Conservation (phyloP, 2,113 vertebrate species). For the Microtus oregoni region DNA sequence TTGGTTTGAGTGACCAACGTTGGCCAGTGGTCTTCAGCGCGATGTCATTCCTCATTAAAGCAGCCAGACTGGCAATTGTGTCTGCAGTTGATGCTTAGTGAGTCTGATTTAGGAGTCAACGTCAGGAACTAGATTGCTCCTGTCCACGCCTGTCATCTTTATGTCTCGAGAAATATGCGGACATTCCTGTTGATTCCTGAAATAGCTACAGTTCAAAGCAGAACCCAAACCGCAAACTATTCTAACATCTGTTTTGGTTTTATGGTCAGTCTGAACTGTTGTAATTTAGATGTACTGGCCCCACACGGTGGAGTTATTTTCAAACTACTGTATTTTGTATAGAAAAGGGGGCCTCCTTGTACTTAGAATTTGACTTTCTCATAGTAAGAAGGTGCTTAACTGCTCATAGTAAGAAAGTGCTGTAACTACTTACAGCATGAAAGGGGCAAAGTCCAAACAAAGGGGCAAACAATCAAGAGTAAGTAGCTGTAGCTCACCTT, state of each 20-base stretch:
- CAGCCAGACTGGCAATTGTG: slow-evolving; percentile 37
- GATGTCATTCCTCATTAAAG: slow-evolving; percentile 58
- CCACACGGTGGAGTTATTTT: slow-evolving; percentile 68
- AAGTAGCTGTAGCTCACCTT: slow-evolving; percentile 36
- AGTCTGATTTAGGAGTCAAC: not conserved
- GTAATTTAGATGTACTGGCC: slow-evolving; percentile 63
- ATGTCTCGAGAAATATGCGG: slow-evolving; percentile 72
- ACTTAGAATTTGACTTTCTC: slow-evolving; percentile 49
- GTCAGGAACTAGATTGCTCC: slow-evolving; percentile 59
- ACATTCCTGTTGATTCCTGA: slow-evolving; percentile 66
- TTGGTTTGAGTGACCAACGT: not conserved
- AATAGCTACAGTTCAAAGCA: slow-evolving; percentile 70
- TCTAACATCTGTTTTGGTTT: slow-evolving; percentile 77
- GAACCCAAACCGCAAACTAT: slow-evolving; percentile 62
- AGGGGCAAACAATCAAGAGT: slow-evolving; percentile 30
- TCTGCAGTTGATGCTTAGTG: slow-evolving; percentile 14
- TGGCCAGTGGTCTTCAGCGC: slow-evolving; percentile 42
- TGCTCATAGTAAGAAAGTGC: not conserved
- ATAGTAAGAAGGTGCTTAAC: slow-evolving; percentile 24
- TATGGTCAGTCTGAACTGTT: slow-evolving; percentile 68
- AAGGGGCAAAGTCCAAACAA: slow-evolving; percentile 5
- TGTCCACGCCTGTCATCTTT: slow-evolving; percentile 57
- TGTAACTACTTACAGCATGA: not conserved
- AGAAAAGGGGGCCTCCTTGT: not conserved
- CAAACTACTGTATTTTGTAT: slow-evolving; percentile 68